Base-by-base conservation (phyloP, 1,140 invertebrate species). In the Gonioctena quinquepunctata region DNA sequence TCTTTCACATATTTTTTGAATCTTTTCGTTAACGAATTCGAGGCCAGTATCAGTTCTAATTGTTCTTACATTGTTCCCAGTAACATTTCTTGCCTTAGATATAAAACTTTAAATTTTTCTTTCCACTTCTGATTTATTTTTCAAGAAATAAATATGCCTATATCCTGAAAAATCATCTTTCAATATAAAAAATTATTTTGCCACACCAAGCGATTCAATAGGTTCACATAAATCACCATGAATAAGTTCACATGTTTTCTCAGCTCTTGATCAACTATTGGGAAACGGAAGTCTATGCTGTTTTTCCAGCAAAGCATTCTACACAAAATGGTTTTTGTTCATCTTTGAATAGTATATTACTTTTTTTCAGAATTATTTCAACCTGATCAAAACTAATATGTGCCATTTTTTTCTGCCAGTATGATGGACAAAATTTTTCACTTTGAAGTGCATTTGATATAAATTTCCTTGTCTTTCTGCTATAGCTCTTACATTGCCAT, bases 41-140 rank as follows among this genome's bases (percentile, higher is more conserved):
- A 76, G 21, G 2, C 83, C 85, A 79, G 84, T 85, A 64, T 87
- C 85, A 13, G 77, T 80, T 68, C 81, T n/a, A n/a, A n/a, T n/a
- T n/a, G n/a, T n/a, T n/a, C n/a, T n/a, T n/a, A n/a, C n/a, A n/a
- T n/a, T n/a, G 28, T 78, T 74, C 42, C 74, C 74, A 23, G 79
- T 81, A 49, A 80, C 71, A 48, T 73, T 80, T 72, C 84, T 74
- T 1, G 74, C 73, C 42, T 78, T 68, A 42, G 67, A 71, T 16
- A 84, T 66, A 66, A 81, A 86, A 2, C 81, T 79, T 63, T 66
- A 28, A 18, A 73, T 2, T 16, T n/a, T 18, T 28, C 3, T 16
- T n/a, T n/a, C n/a, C n/a, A n/a, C n/a, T n/a, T n/a, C n/a, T n/a
- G n/a, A n/a, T n/a, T n/a, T n/a, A n/a, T 75, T n/a, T 70, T 77